A percentile compares a stretch with the other conserved stretches of the same genome.
Conservation (phyloP, 2,113 vertebrate genomes). For the Ivindomyrus marchei region DNA sequence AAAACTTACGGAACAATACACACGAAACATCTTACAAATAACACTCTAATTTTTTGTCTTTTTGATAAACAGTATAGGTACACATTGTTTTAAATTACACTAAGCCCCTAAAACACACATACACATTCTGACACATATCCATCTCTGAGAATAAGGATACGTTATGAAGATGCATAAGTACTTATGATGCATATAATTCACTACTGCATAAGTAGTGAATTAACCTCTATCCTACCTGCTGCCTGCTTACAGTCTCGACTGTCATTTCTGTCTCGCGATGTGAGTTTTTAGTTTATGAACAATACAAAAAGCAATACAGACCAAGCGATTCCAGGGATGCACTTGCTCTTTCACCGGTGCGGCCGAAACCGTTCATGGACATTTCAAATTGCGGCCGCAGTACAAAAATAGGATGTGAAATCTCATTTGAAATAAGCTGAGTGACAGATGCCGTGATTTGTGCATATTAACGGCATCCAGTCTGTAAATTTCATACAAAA, state of each 20-base stretch:
- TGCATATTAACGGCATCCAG: not conserved
- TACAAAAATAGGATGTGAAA: not conserved
- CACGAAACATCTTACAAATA: not conserved
- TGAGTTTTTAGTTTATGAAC: not conserved
- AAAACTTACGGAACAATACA: not conserved
- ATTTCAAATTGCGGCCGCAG: not conserved
- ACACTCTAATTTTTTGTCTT: not conserved
- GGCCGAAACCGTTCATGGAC: not conserved
- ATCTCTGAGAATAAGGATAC: not conserved
- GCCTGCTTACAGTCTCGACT: not conserved
- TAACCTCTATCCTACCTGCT: not conserved
- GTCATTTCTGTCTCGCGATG: not conserved
- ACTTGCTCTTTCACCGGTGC: not conserved
- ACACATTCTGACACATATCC: not conserved
- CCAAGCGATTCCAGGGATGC: not conserved
- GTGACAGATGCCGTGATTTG: not conserved
- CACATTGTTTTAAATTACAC: not conserved
- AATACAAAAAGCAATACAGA: not conserved
- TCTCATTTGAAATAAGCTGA: not conserved
- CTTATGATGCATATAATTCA: no score
- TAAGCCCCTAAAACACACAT: not conserved
- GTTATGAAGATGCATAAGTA: not conserved
- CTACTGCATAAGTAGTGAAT: not conserved
- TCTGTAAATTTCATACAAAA: not conserved
- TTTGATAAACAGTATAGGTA: not conserved